Evolutionary conservation across 2,797 vertebrate genomes (phyloP).

Genomic region (Dermochelys coriacea): DNA sequence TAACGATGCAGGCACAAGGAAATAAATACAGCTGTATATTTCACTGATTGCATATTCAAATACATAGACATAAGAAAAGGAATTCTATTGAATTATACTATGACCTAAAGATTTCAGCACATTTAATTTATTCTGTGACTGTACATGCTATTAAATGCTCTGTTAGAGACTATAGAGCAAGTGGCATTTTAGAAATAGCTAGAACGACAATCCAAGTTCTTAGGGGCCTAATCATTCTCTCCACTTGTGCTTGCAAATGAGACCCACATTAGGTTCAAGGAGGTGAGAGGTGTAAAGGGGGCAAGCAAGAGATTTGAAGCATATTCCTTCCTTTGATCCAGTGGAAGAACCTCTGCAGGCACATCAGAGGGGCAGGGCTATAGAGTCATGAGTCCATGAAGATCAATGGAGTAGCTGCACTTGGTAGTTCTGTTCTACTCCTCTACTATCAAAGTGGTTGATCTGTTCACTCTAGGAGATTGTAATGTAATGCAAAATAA

Average conservation of each 20-base stretch:
- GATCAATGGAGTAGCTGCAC: not conserved
- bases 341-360: not conserved
- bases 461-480: not conserved
- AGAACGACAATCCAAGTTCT: not conserved
- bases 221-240: not conserved
- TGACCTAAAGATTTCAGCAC: not conserved
- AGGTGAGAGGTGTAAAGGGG: accelerated
- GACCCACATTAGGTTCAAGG: not conserved
- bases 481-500: too few relatives aligned
- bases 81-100: not conserved
- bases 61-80: not conserved
- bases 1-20: not conserved
- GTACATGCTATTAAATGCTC: not conserved
- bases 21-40: not conserved
- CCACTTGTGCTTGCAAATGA: not conserved
- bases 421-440: not conserved
- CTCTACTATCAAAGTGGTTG: accelerated
- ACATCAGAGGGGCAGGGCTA: not conserved
- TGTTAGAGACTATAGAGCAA: not conserved
- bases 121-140: not conserved
- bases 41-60: not conserved
- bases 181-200: not conserved
- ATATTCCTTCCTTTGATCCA: not conserved
- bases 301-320: not conserved
- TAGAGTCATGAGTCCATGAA: not conserved